Conservation (phyloP, 2,797 vertebrate genomes). For the Furcifer pardalis region DNA sequence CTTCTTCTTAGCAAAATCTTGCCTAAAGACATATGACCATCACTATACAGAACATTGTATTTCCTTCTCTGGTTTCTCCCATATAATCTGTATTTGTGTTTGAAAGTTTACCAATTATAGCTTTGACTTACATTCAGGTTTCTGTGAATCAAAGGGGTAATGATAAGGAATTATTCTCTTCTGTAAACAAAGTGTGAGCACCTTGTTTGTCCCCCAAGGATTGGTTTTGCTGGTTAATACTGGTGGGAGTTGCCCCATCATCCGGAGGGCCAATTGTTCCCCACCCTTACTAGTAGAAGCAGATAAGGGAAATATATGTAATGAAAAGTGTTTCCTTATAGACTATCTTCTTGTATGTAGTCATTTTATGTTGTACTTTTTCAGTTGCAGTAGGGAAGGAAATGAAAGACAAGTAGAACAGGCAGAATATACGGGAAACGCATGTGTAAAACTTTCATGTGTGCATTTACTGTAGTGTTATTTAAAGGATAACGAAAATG, state of each 20-base stretch:
- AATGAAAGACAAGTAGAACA: too few species aligned
- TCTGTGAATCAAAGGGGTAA: constrained; percentile 16
- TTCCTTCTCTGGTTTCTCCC: constrained; percentile 65
- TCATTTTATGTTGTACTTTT: not conserved
- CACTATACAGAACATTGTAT: constrained; percentile 31
- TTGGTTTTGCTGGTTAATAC: too few species aligned
- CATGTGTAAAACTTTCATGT: not conserved
- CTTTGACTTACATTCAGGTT: constrained; percentile 64
- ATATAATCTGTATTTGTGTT: constrained; percentile 58
- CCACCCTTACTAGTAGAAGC: not conserved
- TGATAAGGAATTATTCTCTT: not conserved
- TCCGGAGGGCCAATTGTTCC: not conserved
- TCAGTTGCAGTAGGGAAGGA: not conserved
- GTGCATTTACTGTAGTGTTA: too few species aligned
- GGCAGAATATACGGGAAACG: not conserved
- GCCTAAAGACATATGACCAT: not conserved
- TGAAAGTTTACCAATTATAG: constrained; percentile 62
- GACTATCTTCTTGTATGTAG: not conserved
- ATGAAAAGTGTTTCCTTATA: rapidly evolving
- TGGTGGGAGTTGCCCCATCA: not conserved
- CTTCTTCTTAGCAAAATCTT: constrained; percentile 24
- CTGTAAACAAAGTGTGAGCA: not conserved
- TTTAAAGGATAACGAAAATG: too few species aligned
- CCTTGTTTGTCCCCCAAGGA: too few species aligned
- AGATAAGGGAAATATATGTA: not conserved